Evolutionary conservation across 2,113 vertebrate species (phyloP).

Genomic region (Bujurquina vittata): DNA sequence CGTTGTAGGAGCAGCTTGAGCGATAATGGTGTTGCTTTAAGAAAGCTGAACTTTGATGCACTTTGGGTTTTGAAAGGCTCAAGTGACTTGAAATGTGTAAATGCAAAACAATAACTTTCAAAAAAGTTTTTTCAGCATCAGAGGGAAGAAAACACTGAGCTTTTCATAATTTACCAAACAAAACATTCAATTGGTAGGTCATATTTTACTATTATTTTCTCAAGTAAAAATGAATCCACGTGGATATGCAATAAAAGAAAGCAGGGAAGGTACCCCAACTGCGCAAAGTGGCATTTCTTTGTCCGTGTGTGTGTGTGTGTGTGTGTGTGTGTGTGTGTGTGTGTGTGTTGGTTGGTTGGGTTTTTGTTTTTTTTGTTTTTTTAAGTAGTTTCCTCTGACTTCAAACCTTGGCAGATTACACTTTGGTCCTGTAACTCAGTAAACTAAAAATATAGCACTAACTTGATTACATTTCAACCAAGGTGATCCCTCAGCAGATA

Average conservation of each 20-base stretch:
- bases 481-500: constrained; percentile 52
- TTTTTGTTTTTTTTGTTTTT: no score
- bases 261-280: no score
- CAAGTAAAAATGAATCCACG: fast-evolving
- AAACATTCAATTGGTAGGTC: not conserved
- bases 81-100: not conserved
- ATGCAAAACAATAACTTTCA: not conserved
- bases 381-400: not conserved
- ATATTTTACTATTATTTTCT: not conserved
- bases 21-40: constrained; percentile 4
- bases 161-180: constrained; percentile 20
- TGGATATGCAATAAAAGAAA: not conserved
- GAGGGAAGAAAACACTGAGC: not conserved
- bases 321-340: not conserved
- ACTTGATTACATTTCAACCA: constrained; percentile 56
- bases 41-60: not conserved
- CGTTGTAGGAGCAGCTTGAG: constrained; percentile 5
- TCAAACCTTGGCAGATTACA: not conserved
- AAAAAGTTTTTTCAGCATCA: not conserved
- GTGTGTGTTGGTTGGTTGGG: not conserved
- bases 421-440: constrained; percentile 20
- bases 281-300: not conserved
- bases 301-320: not conserved
- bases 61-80: not conserved
- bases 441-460: constrained; percentile 26